phyloP scores from a whole-genome alignment of 2,888 invertebrate genomes.

The Caenorhabditis parvicauda region DNA sequence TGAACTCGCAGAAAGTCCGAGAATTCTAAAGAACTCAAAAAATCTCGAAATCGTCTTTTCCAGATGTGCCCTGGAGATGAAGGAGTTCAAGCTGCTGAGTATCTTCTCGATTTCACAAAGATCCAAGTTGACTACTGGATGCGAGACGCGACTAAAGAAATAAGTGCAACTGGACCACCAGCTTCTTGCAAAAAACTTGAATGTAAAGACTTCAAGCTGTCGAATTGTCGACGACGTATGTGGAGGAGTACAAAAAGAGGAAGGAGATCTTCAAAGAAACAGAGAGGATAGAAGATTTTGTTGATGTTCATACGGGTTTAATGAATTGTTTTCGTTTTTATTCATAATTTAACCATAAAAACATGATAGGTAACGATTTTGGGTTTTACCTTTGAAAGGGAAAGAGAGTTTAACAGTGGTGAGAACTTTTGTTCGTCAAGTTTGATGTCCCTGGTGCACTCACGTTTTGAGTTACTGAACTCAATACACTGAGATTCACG shows the following conservation, averaged over 20 bases:
- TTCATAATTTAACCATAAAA: too few relatives aligned
- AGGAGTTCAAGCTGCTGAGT: slow-evolving; percentile 46
- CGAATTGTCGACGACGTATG: slow-evolving; percentile 19
- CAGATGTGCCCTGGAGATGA: slow-evolving; percentile 37
- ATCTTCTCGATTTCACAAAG: slow-evolving; percentile 55
- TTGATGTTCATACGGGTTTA: too few relatives aligned
- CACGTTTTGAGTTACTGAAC: too few relatives aligned
- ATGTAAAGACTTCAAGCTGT: slow-evolving; percentile 49
- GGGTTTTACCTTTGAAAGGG: neutral
- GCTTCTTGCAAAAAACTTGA: slow-evolving; percentile 42
- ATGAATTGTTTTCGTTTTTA: too few relatives aligned
- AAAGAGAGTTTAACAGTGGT: too few relatives aligned
- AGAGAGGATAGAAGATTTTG: too few relatives aligned
- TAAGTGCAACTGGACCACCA: slow-evolving; percentile 8
- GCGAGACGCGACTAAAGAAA: slow-evolving; percentile 40
- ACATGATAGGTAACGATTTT: too few relatives aligned
- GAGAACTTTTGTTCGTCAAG: too few relatives aligned
- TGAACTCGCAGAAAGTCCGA: too few relatives aligned
- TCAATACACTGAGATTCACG: too few relatives aligned
- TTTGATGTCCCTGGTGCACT: too few relatives aligned
- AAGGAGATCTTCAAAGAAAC: neutral
- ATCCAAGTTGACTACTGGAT: slow-evolving; percentile 61
- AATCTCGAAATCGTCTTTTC: neutral
- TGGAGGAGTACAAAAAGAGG: neutral
- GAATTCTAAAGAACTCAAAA: too few relatives aligned